These are phyloP conservation scores for Aegithalos caudatus DNA, from an alignment of 2,113 vertebrate species.

Conservation along the genomic window DNA sequence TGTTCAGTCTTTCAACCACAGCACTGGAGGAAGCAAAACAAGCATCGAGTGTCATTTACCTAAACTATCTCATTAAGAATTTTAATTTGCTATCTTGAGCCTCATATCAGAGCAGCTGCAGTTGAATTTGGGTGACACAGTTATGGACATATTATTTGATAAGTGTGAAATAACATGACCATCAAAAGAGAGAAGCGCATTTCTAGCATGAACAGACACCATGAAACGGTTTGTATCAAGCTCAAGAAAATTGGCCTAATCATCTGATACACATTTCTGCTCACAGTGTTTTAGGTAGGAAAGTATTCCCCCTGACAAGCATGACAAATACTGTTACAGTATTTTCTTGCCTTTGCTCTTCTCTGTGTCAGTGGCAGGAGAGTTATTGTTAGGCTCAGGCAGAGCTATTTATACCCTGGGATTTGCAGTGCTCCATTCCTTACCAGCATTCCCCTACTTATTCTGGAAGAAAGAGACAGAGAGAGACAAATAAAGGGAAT, in stretches of 20 bases:
- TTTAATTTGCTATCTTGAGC: constrained; percentile 42
- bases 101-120: not conserved
- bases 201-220: not conserved
- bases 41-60: not conserved
- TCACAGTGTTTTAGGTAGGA: constrained; percentile 17
- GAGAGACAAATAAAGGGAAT: not conserved
- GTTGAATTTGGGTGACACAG: not conserved
- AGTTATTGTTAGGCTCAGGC: constrained; percentile 5
- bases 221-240: not conserved
- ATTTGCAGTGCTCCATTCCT: not conserved
- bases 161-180: constrained; percentile 44
- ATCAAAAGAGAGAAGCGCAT: not conserved
- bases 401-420: constrained; percentile 13
- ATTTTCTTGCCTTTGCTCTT: constrained; percentile 8
- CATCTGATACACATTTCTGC: constrained; percentile 17
- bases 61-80: not conserved
- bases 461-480: not conserved
- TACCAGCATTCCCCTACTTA: not conserved
- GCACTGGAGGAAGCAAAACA: not conserved
- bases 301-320: constrained; percentile 22
- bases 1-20: not conserved
- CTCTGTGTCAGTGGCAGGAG: not conserved
- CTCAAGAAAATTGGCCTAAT: constrained; percentile 42
- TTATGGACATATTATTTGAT: not conserved
- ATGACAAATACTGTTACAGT: constrained; percentile 30